phyloP scores from a whole-genome alignment of 2,113 vertebrate species.

The Charadrius vociferus region DNA sequence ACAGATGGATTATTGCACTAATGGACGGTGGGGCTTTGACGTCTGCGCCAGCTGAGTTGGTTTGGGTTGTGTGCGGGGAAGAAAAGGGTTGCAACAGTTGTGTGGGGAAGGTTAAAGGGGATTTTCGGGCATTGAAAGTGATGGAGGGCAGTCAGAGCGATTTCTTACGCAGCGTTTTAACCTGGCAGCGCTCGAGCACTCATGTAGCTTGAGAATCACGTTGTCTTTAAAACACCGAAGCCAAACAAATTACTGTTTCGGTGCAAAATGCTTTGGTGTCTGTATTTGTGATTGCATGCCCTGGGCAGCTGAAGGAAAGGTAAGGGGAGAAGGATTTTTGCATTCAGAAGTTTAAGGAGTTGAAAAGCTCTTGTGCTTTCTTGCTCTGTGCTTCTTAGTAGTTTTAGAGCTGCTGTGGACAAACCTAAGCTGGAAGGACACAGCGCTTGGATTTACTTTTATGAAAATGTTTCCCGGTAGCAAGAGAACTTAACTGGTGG shows the following conservation, averaged over 20 bases:
- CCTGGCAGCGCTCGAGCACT: not conserved
- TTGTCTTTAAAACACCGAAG: not conserved
- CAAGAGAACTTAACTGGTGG: not conserved
- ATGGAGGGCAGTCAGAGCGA: not conserved
- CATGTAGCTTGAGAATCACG: not conserved
- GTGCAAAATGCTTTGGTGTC: not conserved
- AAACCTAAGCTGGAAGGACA: not conserved
- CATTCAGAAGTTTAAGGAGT: not conserved
- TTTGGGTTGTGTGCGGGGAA: not conserved
- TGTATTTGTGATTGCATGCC: not conserved
- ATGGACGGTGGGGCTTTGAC: not conserved
- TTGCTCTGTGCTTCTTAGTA: not conserved
- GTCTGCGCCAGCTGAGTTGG: not conserved
- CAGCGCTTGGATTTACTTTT: not conserved
- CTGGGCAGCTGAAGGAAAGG: slow-evolving; percentile 15
- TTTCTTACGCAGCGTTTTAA: not conserved
- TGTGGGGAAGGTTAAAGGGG: not conserved
- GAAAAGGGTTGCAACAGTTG: slow-evolving; percentile 62
- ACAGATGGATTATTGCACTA: not conserved
- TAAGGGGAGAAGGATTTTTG: not conserved
- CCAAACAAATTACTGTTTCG: not conserved
- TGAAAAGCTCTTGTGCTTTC: not conserved
- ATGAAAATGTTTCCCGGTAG: slow-evolving; percentile 14
- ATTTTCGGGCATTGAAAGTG: not conserved
- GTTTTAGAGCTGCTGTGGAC: not conserved